These are phyloP conservation scores for Nothoprocta perdicaria DNA, from an alignment of 2,113 vertebrate species.

Conservation along the genomic window DNA sequence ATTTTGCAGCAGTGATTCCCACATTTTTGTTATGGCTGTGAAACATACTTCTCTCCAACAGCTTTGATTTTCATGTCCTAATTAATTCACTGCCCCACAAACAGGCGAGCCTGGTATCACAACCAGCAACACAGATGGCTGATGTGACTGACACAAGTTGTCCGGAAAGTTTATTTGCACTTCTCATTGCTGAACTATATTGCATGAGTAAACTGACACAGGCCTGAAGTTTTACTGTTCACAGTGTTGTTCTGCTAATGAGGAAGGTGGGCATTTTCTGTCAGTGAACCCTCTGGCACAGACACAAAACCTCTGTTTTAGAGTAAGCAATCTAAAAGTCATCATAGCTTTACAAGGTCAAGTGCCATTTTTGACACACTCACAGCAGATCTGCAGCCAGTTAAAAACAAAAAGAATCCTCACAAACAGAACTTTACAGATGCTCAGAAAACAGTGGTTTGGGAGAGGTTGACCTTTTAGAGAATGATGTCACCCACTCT, in stretches of 20 bases:
- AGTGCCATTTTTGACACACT: not conserved
- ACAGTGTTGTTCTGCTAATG: not conserved
- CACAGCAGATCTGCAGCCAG: not conserved
- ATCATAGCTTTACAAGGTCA: not conserved
- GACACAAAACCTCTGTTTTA: not conserved
- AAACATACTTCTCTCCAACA: not conserved
- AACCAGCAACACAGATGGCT: not conserved
- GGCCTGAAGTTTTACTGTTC: not conserved
- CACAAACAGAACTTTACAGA: not conserved
- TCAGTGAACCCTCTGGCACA: not conserved
- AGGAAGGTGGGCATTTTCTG: not conserved
- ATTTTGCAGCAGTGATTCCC: not conserved
- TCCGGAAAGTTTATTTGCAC: not conserved
- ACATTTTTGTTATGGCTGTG: not conserved
- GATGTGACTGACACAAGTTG: fast-evolving
- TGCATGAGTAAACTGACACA: not conserved
- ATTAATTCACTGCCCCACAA: constrained; percentile 23
- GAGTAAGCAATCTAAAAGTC: not conserved
- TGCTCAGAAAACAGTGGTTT: not conserved
- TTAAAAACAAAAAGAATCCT: not conserved
- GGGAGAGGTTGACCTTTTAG: constrained; percentile 58
- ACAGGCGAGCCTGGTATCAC: not conserved
- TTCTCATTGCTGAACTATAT: not conserved
- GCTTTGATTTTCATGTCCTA: not conserved
- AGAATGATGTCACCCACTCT: constrained; percentile 76